Evolutionary conservation across 1,140 invertebrate genomes (phyloP).

Genomic region (Caenorhabditis latens): DNA sequence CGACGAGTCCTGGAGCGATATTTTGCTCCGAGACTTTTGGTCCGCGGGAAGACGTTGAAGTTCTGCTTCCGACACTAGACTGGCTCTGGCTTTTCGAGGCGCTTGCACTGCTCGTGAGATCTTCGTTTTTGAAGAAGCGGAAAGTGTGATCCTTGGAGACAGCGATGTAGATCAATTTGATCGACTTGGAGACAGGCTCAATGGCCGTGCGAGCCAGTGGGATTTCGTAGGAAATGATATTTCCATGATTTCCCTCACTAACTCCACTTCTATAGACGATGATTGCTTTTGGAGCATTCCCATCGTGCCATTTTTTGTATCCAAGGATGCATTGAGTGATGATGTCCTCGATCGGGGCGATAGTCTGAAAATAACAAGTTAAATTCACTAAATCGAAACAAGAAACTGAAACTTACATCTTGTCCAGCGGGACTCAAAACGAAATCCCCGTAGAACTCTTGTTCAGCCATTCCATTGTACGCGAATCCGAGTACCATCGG

Average conservation of each 20-base stretch:
- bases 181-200: neutral
- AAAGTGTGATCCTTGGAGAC: constrained; percentile 62
- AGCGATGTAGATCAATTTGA: constrained; percentile 59
- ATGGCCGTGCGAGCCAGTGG: constrained; percentile 53
- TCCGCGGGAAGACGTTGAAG: neutral
- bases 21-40: constrained; percentile 9
- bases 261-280: constrained; percentile 63
- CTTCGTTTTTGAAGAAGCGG: constrained; percentile 29
- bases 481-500: constrained; percentile 23
- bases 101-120: neutral
- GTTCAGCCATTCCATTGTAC: neutral
- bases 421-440: constrained; percentile 47
- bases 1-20: constrained; percentile 12
- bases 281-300: constrained; percentile 38
- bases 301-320: constrained; percentile 13
- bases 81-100: neutral
- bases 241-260: constrained; percentile 56
- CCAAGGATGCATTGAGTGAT: neutral
- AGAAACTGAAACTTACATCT: constrained; percentile 26
- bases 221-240: constrained; percentile 53
- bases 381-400: neutral
- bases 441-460: constrained; percentile 66
- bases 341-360: constrained; percentile 47
- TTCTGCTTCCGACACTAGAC: neutral
- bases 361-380: neutral